Conservation (phyloP, 2,113 vertebrate genomes). For the Nycticebus coucang region DNA sequence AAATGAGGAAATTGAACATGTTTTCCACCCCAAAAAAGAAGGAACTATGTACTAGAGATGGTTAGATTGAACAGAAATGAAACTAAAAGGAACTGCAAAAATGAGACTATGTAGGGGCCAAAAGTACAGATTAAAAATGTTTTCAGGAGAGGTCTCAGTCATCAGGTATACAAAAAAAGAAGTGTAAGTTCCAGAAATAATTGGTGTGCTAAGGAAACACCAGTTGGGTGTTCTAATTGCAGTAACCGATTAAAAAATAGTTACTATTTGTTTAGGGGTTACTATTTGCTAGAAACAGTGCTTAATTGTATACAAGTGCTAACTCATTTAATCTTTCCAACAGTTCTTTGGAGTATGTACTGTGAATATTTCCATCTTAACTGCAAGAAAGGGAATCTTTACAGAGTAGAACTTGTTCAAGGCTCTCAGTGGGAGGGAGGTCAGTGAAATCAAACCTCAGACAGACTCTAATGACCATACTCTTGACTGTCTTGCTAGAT, state of each 20-base stretch:
- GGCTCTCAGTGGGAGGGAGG: background rate
- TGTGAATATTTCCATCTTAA: background rate
- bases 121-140: background rate
- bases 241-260: background rate
- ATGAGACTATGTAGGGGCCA: background rate
- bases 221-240: background rate
- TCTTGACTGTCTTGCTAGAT: background rate
- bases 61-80: background rate
- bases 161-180: background rate
- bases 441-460: background rate
- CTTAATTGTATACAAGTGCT: background rate
- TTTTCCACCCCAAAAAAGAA: slow-evolving; percentile 17
- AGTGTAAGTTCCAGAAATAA: slow-evolving; percentile 25
- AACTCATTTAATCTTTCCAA: background rate
- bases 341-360: background rate
- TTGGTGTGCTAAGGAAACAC: background rate
- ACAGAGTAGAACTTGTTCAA: background rate
- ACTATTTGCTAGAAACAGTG: background rate
- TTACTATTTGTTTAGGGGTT: background rate
- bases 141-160: background rate
- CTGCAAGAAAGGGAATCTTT: background rate
- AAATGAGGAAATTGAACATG: slow-evolving; percentile 38
- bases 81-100: background rate
- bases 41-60: background rate
- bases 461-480: background rate